Base-by-base conservation (phyloP, 2,113 vertebrate genomes). In the Cyrtonyx montezumae region DNA sequence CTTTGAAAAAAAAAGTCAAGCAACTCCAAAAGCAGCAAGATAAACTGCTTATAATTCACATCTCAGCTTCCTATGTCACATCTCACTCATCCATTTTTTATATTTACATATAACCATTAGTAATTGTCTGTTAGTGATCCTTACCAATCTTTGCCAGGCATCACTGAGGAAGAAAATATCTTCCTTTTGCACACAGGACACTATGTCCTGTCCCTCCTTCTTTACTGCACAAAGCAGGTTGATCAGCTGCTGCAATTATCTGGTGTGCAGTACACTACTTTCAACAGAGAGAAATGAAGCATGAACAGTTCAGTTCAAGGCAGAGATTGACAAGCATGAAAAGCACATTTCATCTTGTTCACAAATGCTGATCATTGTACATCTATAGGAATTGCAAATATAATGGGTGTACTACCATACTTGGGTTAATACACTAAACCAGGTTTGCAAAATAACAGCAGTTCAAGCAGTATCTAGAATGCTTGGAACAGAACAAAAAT, bases 11-110 rank as follows among this genome's bases (percentile, higher is more conserved):
- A 70, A 93, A 55, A 45, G 53, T 30, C 9, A 67, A 70, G 34
- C 42, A 88, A 56, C 56, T 87, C 90, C 56, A 59, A 70, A 30
- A 46, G 69, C 66, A 59, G 49, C 40, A 45, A 84, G 16, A 51
- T 18, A 45, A 21, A 32, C 45, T 28, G 46, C 62, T 87, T 75
- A 84, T 63, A 91, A 77, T 66, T 85, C 66, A 22, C 78, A 36
- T 68, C 40, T 81, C 73, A 25, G 25, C 58, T 78, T 71, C 43
- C 69, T 89, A 51, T 75, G 66, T 84, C 34, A 87, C 62, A 81
- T 36, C 26, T 87, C 75, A 61, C 91, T 87, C 73, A 93, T 83
- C 53, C 40, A 65, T 67, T 93, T 65, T 90, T 95, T 91, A 75
- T 0, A 1, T 67, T 84, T 61, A 86, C 42, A 51, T 76, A 32